Conservation (phyloP, 2,797 vertebrate genomes). For the Potorous gilbertii region DNA sequence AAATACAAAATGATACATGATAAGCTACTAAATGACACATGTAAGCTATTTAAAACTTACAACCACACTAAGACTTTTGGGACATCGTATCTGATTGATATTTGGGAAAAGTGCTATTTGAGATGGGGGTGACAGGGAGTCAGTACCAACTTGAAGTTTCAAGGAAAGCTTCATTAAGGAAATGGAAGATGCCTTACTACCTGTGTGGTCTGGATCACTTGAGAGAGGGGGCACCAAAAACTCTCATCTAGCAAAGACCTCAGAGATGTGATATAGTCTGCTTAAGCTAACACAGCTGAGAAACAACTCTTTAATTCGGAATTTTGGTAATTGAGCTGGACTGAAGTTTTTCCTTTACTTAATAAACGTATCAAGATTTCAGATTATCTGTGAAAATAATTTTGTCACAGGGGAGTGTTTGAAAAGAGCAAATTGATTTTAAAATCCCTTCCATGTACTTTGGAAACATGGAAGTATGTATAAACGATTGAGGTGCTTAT, state of each 20-base stretch:
- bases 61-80: not conserved
- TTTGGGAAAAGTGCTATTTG: not conserved
- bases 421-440: not conserved
- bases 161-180: not conserved
- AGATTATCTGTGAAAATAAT: not conserved
- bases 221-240: not conserved
- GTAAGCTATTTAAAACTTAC: not conserved
- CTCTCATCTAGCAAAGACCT: not conserved
- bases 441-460: not conserved
- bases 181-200: not conserved
- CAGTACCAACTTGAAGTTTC: not conserved
- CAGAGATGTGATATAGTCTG: not conserved
- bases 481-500: not conserved
- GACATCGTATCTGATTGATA: not conserved
- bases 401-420: not conserved
- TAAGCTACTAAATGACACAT: not conserved
- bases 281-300: not conserved
- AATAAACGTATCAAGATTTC: not conserved
- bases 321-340: not conserved
- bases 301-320: not conserved
- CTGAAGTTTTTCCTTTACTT: not conserved
- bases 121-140: not conserved
- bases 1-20: not conserved
- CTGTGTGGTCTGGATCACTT: not conserved
- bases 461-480: not conserved